These are phyloP conservation scores for Procavia capensis DNA, from an alignment of 2,113 vertebrate species.

Conservation along the genomic window DNA sequence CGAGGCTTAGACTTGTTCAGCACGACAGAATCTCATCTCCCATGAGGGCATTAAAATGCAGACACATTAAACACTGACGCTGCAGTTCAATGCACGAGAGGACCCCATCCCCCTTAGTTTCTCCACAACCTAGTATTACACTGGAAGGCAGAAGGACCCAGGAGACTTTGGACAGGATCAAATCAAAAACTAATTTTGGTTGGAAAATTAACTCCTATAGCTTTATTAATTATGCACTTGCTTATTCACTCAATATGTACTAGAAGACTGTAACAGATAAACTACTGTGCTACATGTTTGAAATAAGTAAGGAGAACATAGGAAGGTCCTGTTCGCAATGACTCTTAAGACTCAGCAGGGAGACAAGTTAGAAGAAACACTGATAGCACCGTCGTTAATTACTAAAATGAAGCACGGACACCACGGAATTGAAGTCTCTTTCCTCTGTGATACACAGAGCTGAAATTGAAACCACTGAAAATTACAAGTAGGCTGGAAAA, in stretches of 20 bases:
- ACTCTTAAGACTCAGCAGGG: not conserved
- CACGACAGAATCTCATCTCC: not conserved
- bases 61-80: not conserved
- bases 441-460: not conserved
- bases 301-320: not conserved
- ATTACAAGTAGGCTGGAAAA: not conserved
- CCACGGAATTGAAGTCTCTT: not conserved
- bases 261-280: not conserved
- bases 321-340: too few relatives aligned
- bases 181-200: slow-evolving; percentile 1
- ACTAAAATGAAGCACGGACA: too few relatives aligned
- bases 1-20: not conserved
- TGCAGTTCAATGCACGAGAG: not conserved
- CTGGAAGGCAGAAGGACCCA: not conserved
- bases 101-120: not conserved
- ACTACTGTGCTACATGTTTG: not conserved
- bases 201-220: not conserved
- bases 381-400: fast-evolving
- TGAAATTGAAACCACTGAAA: not conserved
- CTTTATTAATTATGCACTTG: not conserved
- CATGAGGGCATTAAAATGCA: not conserved
- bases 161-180: not conserved
- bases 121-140: not conserved
- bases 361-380: not conserved
- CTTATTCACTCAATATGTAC: not conserved